These are phyloP conservation scores for Anguilla marmorata DNA, from an alignment of 2,797 vertebrate species.

Conservation along the genomic window DNA sequence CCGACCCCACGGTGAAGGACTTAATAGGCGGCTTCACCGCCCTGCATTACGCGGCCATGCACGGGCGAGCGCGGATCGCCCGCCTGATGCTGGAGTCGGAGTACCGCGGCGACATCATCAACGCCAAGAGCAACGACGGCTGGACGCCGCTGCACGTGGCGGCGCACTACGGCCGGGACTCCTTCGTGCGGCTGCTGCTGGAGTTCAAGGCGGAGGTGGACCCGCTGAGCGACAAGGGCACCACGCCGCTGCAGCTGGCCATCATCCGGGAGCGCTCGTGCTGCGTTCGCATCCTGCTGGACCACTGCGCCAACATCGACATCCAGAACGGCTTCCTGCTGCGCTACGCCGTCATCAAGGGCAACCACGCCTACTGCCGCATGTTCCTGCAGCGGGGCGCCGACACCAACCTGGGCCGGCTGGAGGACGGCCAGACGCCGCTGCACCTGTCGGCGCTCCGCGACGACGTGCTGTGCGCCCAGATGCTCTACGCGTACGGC, in stretches of 20 bases:
- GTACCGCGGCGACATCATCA: constrained; percentile 90
- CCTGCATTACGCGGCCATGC: constrained; percentile 98
- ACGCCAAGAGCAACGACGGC: constrained; percentile 96
- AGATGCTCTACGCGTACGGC: constrained; percentile 95
- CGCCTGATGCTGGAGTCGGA: constrained; percentile 96
- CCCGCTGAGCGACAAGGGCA: constrained; percentile 96
- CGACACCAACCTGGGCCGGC: constrained; percentile 93
- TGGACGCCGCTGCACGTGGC: constrained; percentile 98
- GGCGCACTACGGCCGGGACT: constrained; percentile 96
- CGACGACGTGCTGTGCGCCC: constrained; percentile 91
- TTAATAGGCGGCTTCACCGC: constrained; percentile 97
- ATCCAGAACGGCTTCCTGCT: constrained; percentile 97
- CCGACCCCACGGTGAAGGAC: constrained; percentile 96
- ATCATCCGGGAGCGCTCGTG: constrained; percentile 97
- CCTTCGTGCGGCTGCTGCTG: constrained; percentile 91
- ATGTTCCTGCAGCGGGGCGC: constrained; percentile 98
- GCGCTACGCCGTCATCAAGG: constrained; percentile 97
- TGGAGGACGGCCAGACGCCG: constrained; percentile 97
- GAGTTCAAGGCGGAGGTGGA: constrained; percentile 98
- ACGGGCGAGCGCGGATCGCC: constrained; percentile 92
- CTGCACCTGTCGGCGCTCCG: constrained; percentile 95
- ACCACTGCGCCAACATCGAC: constrained; percentile 97
- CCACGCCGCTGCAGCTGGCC: constrained; percentile 93
- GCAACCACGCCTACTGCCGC: constrained; percentile 96
- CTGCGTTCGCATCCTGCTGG: constrained; percentile 96